phyloP scores from a whole-genome alignment of 2,797 vertebrate species.

The Falco columbarius region DNA sequence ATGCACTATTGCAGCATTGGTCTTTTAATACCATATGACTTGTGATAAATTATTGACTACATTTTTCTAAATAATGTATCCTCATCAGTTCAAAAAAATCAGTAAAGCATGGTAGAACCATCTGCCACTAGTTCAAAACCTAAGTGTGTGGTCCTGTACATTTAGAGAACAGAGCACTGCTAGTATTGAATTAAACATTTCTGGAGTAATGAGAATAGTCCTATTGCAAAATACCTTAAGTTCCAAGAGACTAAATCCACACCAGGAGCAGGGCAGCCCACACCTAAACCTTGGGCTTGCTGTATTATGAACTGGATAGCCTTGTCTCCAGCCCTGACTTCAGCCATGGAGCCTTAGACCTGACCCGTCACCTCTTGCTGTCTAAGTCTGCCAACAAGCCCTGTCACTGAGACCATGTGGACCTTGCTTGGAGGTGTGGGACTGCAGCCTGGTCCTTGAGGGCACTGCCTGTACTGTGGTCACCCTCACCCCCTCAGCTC shows the following conservation, averaged over 20 bases:
- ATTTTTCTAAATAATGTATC: constrained; percentile 58
- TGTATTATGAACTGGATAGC: background rate
- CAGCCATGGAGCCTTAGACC: background rate
- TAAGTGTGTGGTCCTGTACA: background rate
- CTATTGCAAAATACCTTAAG: background rate
- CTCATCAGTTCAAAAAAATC: background rate
- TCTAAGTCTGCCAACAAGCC: background rate
- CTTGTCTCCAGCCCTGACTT: background rate
- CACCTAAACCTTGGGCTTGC: background rate
- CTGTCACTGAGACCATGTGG: background rate
- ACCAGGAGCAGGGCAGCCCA: background rate
- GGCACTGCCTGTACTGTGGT: background rate
- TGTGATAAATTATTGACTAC: constrained; percentile 49
- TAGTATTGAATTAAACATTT: background rate
- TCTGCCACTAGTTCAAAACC: background rate
- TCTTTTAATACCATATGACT: constrained; percentile 23
- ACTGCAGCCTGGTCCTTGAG: background rate
- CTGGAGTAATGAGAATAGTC: background rate
- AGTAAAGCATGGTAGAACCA: background rate
- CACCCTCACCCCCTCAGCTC: background rate
- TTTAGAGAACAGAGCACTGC: background rate
- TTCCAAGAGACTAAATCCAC: background rate
- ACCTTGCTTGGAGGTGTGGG: background rate
- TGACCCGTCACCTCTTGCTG: background rate
- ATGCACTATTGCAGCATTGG: background rate